These are phyloP conservation scores for Synergus laeviventris DNA, from an alignment of 2,888 invertebrate genomes.

Conservation along the genomic window DNA sequence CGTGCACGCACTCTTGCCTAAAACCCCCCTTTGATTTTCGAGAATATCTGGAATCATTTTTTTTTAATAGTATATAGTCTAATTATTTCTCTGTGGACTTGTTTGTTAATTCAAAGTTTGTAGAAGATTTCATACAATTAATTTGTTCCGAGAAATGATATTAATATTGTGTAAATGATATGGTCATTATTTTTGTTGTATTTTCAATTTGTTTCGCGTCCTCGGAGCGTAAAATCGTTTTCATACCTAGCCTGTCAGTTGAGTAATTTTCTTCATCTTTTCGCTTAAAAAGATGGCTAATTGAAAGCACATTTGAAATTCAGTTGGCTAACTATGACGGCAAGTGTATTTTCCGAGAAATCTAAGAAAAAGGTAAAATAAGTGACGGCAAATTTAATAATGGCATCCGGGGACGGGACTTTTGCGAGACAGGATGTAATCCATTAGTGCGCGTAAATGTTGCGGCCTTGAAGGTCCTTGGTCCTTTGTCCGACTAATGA, in stretches of 20 bases:
- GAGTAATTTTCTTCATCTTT: slow-evolving; percentile 8
- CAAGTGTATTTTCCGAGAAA: neutral
- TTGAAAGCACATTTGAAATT: slow-evolving; percentile 2
- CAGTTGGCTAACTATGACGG: neutral
- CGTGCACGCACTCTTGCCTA: slow-evolving; percentile 69
- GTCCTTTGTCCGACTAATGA: slow-evolving; percentile 49
- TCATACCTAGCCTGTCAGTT: neutral
- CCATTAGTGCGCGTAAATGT: slow-evolving; percentile 48
- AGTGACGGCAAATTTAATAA: slow-evolving; percentile 37
- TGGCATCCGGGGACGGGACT: slow-evolving; percentile 20
- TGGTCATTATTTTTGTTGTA: neutral
- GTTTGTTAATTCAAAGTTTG: neutral
- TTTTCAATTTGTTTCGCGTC: slow-evolving; percentile 36
- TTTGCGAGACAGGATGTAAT: slow-evolving; percentile 49
- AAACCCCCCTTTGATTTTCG: slow-evolving; percentile 71
- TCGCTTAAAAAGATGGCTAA: neutral
- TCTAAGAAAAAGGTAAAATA: slow-evolving; percentile 6
- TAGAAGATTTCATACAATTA: neutral
- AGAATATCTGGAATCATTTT: slow-evolving; percentile 67
- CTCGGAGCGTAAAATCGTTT: slow-evolving; percentile 31
- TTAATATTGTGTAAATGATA: neutral
- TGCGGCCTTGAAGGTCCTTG: slow-evolving; percentile 53
- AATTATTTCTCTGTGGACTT: neutral
- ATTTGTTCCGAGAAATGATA: neutral
- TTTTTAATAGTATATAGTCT: neutral